Percentiles rank a stretch among this genome's conserved stretches.
phyloP scores from a whole-genome alignment of 2,113 vertebrate genomes.

The Shinisaurus crocodilurus region DNA sequence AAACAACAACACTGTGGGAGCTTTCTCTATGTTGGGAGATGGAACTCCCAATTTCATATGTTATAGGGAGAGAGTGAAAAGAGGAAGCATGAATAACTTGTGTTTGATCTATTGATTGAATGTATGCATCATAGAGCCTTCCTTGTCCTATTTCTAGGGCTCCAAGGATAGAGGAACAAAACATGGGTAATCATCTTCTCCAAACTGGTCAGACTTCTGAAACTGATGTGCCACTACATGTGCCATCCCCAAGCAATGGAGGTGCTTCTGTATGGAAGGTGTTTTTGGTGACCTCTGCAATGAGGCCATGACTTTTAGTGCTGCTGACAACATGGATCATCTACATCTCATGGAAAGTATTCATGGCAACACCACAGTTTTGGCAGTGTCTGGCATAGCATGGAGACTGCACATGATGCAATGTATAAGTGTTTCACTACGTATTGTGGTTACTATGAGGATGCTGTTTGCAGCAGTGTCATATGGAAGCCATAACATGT shows the following conservation, averaged over 20 bases:
- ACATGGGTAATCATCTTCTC: background rate
- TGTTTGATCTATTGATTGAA: background rate
- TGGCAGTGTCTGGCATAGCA: background rate
- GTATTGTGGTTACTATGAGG: background rate
- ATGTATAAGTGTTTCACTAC: background rate
- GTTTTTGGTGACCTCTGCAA: no score
- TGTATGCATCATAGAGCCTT: background rate
- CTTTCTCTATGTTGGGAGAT: background rate
- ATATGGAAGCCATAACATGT: background rate
- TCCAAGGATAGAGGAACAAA: background rate
- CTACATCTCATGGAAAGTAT: background rate
- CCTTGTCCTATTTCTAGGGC: background rate
- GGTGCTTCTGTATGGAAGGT: background rate
- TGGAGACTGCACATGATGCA: background rate
- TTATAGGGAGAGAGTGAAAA: background rate
- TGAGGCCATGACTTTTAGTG: background rate
- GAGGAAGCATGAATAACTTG: background rate
- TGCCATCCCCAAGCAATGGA: background rate
- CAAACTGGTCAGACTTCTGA: background rate
- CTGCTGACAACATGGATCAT: background rate
- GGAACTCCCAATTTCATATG: background rate
- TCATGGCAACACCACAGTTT: background rate
- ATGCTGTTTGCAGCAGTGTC: background rate
- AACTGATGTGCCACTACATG: background rate
- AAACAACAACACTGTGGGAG: background rate